These are phyloP conservation scores for Orussus abietinus DNA, from an alignment of 1,140 invertebrate species.

Conservation along the genomic window DNA sequence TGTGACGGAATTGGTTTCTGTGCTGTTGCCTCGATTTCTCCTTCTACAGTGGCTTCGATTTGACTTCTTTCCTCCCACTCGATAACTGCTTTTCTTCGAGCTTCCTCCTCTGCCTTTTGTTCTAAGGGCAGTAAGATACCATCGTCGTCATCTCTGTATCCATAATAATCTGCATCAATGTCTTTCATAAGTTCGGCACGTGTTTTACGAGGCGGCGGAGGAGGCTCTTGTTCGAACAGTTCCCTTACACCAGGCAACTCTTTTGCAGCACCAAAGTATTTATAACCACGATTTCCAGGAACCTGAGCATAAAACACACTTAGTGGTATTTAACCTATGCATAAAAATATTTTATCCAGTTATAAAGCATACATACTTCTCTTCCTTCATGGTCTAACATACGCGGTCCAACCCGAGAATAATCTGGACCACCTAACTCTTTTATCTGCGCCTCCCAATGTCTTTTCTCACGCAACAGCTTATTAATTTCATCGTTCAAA, in stretches of 20 bases:
- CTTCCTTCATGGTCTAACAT: conserved; percentile 95
- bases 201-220: conserved; percentile 82
- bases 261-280: conserved; percentile 99
- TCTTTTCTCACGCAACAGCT: conserved; percentile 87
- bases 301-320: conserved; percentile 51
- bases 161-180: conserved; percentile 98
- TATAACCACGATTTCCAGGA: conserved; percentile 96
- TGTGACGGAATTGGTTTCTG: conserved; percentile 85
- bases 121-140: conserved; percentile 90
- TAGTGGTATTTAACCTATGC: conserved; percentile 4
- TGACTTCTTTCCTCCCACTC: conserved; percentile 68
- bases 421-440: conserved; percentile 93
- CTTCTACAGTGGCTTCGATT: conserved; percentile 44
- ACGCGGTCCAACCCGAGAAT: conserved; percentile 83
- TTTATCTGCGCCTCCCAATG: conserved; percentile 98
- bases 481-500: conserved; percentile 99
- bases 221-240: conserved; percentile 94
- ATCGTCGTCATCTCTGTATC: conserved; percentile 97
- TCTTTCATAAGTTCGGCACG: conserved; percentile 96
- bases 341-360: conserved; percentile 1
- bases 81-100: conserved; percentile 59
- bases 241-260: conserved; percentile 97
- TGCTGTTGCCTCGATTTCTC: conserved; percentile 56
- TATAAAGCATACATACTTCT: conserved; percentile 60
- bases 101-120: conserved; percentile 70